phyloP scores from a whole-genome alignment of 1,140 invertebrate genomes.

The Galendromus occidentalis region DNA sequence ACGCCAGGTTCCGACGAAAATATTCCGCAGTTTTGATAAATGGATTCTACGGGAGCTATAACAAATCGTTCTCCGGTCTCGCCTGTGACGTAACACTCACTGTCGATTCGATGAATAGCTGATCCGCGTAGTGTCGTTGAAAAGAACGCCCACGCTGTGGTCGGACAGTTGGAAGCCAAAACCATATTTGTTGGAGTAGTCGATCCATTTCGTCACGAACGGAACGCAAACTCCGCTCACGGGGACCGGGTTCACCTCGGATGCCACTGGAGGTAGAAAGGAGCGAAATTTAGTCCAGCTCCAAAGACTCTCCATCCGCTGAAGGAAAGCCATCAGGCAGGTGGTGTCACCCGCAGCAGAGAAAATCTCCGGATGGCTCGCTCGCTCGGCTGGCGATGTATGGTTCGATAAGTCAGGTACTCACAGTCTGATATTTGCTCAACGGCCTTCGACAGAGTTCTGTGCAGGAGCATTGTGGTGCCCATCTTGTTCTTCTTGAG shows the following conservation, averaged over 20 bases:
- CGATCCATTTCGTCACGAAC: conserved; percentile 78
- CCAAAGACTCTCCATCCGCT: too few species aligned
- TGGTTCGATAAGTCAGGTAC: not conserved
- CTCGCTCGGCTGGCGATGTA: too few species aligned
- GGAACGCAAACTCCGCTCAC: conserved; percentile 24
- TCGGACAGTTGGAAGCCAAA: conserved; percentile 92
- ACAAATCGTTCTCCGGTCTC: not conserved
- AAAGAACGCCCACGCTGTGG: conserved; percentile 82
- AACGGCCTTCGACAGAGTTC: not conserved
- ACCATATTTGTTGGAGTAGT: conserved; percentile 95
- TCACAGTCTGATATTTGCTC: not conserved
- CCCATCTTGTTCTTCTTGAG: conserved; percentile 8
- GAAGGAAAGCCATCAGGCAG: too few species aligned
- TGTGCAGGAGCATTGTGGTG: not conserved
- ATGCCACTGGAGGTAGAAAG: conserved; percentile 8
- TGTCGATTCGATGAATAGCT: conserved; percentile 64
- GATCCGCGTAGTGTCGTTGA: conserved; percentile 78
- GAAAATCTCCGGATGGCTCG: too few species aligned
- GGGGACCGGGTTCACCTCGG: conserved; percentile 13
- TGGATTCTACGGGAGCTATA: not conserved
- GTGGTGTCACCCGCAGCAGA: too few species aligned
- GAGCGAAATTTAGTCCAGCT: too few species aligned
- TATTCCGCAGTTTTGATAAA: not conserved
- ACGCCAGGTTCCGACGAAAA: not conserved
- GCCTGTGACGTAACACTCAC: conserved; percentile 33